A percentile compares a stretch with the other conserved stretches of the same genome.
These are phyloP conservation scores for Sminthurides aquaticus DNA, from an alignment of 2,888 invertebrate genomes.

Conservation along the genomic window DNA sequence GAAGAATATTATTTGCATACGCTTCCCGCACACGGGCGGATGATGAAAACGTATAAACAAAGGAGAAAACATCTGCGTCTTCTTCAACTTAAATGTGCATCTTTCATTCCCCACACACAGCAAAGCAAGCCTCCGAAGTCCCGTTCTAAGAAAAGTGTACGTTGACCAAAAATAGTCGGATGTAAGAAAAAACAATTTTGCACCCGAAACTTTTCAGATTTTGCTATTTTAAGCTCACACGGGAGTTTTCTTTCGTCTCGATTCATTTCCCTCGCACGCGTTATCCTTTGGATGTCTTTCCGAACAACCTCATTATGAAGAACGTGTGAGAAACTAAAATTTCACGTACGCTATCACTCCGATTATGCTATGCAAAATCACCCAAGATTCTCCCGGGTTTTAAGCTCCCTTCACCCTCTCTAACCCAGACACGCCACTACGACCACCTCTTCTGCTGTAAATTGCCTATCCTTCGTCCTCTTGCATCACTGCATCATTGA, in stretches of 20 bases:
- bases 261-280: slow-evolving; percentile 8
- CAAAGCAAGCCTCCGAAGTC: neutral
- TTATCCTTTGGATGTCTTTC: neutral
- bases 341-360: too few relatives aligned
- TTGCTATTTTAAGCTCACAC: slow-evolving; percentile 27
- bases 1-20: neutral
- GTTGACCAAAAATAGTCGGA: slow-evolving; percentile 40
- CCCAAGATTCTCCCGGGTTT: neutral
- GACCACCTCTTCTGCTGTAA: neutral
- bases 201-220: slow-evolving; percentile 31
- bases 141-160: slow-evolving; percentile 35
- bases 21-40: neutral
- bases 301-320: neutral
- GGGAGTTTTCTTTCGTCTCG: neutral
- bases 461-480: neutral
- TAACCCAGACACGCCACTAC: too few relatives aligned
- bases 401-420: too few relatives aligned
- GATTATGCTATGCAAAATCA: neutral
- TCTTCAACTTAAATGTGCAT: slow-evolving; percentile 1
- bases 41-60: neutral
- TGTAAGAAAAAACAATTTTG: slow-evolving; percentile 28
- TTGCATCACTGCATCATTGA: neutral
- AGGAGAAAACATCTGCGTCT: neutral
- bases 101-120: neutral
- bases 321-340: neutral